phyloP scores from a whole-genome alignment of 2,888 invertebrate genomes.

The Aleiodes leptofemur region DNA sequence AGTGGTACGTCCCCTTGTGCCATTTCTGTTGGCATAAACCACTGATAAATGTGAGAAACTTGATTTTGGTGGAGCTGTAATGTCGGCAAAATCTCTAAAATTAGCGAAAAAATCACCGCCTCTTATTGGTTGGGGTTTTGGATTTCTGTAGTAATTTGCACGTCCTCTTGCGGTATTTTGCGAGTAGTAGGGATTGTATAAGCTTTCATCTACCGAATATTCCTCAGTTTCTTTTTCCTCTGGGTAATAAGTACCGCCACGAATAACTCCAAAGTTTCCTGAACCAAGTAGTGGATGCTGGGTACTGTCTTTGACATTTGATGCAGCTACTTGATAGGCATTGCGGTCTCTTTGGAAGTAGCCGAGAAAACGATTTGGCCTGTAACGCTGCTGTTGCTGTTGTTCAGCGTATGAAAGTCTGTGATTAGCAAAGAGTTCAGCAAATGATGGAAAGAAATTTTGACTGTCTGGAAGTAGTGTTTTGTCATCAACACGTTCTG shows the following conservation, averaged over 20 bases:
- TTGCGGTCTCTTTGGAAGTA: constrained; percentile 71
- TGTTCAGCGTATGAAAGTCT: constrained; percentile 80
- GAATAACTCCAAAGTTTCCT: constrained; percentile 91
- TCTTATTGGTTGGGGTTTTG: constrained; percentile 83
- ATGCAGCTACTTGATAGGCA: constrained; percentile 62
- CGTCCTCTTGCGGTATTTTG: constrained; percentile 85
- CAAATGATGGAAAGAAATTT: constrained; percentile 87
- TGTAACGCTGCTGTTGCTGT: constrained; percentile 67
- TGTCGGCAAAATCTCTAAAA: constrained; percentile 93
- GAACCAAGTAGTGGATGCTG: constrained; percentile 82
- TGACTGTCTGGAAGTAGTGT: constrained; percentile 80
- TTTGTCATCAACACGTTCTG: constrained; percentile 64
- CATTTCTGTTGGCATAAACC: constrained; percentile 89
- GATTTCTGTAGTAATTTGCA: constrained; percentile 82
- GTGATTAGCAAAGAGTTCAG: constrained; percentile 81
- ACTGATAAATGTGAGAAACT: constrained; percentile 90
- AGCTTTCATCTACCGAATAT: constrained; percentile 77
- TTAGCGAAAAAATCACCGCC: constrained; percentile 89
- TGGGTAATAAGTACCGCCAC: constrained; percentile 89
- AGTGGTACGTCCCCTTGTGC: constrained; percentile 77
- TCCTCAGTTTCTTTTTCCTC: constrained; percentile 83
- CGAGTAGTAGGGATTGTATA: constrained; percentile 79
- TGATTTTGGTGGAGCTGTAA: constrained; percentile 87
- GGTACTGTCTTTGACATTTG: constrained; percentile 71
- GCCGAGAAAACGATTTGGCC: constrained; percentile 72